Base-by-base conservation (phyloP, 2,113 vertebrate species). In the Pristiophorus japonicus region DNA sequence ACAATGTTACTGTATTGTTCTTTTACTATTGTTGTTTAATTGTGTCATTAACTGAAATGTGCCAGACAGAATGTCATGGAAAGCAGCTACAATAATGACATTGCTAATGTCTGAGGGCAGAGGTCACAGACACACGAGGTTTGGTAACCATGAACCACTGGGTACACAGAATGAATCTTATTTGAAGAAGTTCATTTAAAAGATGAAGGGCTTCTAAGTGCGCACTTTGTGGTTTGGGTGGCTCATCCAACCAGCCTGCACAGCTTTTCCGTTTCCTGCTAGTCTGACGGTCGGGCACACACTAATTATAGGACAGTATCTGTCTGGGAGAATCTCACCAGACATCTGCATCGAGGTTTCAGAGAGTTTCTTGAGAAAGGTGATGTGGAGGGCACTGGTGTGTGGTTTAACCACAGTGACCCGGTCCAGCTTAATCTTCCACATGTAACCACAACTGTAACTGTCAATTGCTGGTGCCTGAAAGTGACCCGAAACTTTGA, bases 371-470 rank as follows among this genome's bases (percentile, higher is more conserved):
- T 63, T 78, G 59, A 84, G 70, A 96, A 84, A 96, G 95, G 95
- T 96, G 96, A 96, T 92, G 65, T 47, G 91, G 96, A 96, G 75
- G 67, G 96, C 45, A 3, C 59, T 88, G 96, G 96, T 95, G 75
- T 45, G 34, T 96, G 96, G 96, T 96, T 94, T 96, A 96, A 96
- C 95, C 96, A 95, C 96, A 96, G 81, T 94, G 95, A 95, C 88
- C 63, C 92, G 94, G 51, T 95, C 95, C 96, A 95, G 94, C 38
- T 94, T 94, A 67, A 42, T 47, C 24, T 59, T 94, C 93, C 51
- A 4, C 93, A 94, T 4, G 55, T 34, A 70, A 94, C 93, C 93
- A 70, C 93, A 73, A 70, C 59, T 70, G 42, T 94, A 94, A 94
- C 93, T 94, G 93, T 73, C 66, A 27, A 94, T 70, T 65, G 24